Conservation (phyloP, 1,140 invertebrate genomes). For the Cephus cinctus region DNA sequence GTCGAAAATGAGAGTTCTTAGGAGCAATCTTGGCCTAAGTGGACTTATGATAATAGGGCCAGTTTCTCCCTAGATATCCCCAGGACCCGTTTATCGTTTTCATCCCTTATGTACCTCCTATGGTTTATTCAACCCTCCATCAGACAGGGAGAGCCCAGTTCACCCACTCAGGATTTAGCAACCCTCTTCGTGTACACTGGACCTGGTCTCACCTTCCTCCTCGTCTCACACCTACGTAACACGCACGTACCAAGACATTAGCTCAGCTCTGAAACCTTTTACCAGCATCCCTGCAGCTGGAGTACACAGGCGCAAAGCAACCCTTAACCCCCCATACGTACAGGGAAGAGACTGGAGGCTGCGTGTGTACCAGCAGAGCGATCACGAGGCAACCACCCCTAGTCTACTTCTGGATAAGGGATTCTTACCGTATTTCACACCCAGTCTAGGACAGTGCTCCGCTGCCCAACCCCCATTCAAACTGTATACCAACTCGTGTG, state of each 20-base stretch:
- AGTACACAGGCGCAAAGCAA: background rate
- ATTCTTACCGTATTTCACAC: slow-evolving; percentile 14
- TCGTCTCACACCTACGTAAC: background rate
- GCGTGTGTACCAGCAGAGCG: background rate
- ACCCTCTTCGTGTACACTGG: slow-evolving; percentile 11
- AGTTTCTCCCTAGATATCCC: background rate
- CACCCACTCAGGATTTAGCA: slow-evolving; percentile 14
- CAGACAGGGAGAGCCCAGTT: slow-evolving; percentile 17
- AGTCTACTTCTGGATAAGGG: slow-evolving; percentile 9
- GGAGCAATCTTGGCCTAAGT: slow-evolving; percentile 22
- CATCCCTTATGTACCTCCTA: slow-evolving; percentile 15
- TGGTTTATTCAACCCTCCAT: slow-evolving; percentile 24
- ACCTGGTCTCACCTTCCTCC: background rate
- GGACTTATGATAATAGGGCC: slow-evolving; percentile 20
- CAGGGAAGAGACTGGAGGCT: background rate
- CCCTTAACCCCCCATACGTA: background rate
- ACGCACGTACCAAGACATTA: background rate
- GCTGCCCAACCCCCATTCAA: too few species aligned
- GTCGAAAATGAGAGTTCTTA: slow-evolving; percentile 20
- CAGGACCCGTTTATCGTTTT: too few species aligned
- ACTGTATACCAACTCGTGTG: too few species aligned
- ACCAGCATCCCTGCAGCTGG: background rate
- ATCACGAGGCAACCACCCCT: background rate
- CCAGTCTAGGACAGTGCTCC: too few species aligned
- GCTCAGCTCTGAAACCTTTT: background rate